Conservation (phyloP, 2,888 invertebrate species). For the Eutolmus rufibarbis region DNA sequence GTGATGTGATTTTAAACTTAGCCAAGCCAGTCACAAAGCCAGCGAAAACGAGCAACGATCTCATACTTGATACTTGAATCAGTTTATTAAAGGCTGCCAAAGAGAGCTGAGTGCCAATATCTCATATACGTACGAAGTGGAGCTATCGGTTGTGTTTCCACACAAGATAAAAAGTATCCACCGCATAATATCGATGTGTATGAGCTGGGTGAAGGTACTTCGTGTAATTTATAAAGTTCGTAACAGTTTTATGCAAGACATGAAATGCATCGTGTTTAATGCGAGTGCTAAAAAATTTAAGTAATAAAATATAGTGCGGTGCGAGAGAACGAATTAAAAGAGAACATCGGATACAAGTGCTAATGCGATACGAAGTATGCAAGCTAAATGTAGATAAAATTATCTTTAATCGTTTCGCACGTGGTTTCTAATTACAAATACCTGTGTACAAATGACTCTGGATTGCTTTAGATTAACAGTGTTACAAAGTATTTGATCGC, state of each 20-base stretch:
- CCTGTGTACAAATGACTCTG: not conserved
- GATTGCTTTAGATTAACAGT: not conserved
- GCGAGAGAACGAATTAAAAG: not conserved
- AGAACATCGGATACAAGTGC: not conserved
- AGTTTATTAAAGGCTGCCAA: conserved; percentile 29
- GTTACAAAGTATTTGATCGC: not conserved
- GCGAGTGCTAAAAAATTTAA: not conserved
- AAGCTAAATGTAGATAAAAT: not conserved
- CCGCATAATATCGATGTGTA: not conserved
- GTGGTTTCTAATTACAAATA: not conserved
- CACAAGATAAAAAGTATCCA: not conserved
- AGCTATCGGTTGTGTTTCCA: not conserved
- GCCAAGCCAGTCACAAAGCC: conserved; percentile 30
- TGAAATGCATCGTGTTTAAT: not conserved
- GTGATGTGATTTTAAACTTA: conserved; percentile 29
- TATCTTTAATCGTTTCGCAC: not conserved
- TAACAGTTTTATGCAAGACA: not conserved
- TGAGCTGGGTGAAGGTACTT: not conserved
- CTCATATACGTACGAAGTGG: not conserved
- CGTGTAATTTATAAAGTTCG: not conserved
- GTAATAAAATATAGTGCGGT: not conserved
- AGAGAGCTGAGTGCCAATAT: conserved; percentile 32
- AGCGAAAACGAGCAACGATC: not conserved
- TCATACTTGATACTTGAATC: conserved; percentile 22
- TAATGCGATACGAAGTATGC: not conserved